Evolutionary conservation across 2,113 vertebrate genomes (phyloP).

Genomic region (Dromas ardeola): DNA sequence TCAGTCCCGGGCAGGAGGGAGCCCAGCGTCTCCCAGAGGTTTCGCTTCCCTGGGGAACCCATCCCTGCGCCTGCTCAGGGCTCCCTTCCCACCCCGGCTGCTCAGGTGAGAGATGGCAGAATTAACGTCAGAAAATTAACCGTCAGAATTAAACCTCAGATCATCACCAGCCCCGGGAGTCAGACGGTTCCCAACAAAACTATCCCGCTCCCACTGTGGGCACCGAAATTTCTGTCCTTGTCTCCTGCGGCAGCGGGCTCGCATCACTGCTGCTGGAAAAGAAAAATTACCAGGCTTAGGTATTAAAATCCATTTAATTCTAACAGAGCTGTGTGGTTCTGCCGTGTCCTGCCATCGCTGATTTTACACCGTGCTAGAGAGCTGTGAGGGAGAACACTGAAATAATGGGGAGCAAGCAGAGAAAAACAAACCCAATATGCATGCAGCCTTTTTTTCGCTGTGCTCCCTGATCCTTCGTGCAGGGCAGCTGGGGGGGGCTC

Average conservation of each 20-base stretch:
- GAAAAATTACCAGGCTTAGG: background rate
- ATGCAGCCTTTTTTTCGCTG: fast-evolving
- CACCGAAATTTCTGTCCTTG: background rate
- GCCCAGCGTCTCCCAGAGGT: background rate
- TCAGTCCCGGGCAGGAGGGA: background rate
- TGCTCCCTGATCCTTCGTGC: background rate
- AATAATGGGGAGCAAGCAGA: background rate
- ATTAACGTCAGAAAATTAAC: background rate
- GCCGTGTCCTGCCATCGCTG: fast-evolving
- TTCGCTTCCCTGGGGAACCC: background rate
- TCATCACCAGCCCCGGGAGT: fast-evolving
- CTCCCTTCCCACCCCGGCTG: background rate
- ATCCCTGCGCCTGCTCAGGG: background rate
- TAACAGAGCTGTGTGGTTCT: background rate
- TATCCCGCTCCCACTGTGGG: background rate
- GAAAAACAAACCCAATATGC: background rate
- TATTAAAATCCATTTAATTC: background rate
- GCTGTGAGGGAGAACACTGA: background rate
- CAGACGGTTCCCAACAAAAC: background rate
- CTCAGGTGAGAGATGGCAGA: background rate
- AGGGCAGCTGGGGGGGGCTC: background rate
- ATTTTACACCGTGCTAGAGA: background rate
- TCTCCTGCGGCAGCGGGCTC: background rate
- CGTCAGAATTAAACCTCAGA: background rate
- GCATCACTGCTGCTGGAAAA: background rate